Conservation (phyloP, 2,113 vertebrate genomes). For the Scopus umbretta region DNA sequence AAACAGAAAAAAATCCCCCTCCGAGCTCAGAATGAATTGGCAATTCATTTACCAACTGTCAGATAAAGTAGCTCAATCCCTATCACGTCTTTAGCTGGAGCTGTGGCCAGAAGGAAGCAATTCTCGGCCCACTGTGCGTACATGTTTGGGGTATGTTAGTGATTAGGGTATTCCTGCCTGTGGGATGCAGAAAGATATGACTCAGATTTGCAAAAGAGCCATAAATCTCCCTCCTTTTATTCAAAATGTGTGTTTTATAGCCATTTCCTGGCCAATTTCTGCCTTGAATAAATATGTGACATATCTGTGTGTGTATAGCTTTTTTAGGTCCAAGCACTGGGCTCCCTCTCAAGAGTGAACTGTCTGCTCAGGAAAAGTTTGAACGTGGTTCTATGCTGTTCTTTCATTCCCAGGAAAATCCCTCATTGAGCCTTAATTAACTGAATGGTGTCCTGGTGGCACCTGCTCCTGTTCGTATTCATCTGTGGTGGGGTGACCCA, state of each 20-base stretch:
- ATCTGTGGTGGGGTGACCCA: not conserved
- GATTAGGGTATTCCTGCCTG: constrained; percentile 74
- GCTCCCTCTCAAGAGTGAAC: constrained; percentile 16
- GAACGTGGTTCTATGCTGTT: not conserved
- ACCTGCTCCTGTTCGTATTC: not conserved
- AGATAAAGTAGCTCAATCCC: constrained; percentile 72
- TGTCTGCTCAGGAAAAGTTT: not conserved
- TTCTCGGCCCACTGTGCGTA: constrained; percentile 70
- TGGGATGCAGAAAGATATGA: constrained; percentile 76
- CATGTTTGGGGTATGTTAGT: constrained; percentile 79
- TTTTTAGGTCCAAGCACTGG: not conserved
- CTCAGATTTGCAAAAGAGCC: constrained; percentile 75
- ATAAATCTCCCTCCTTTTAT: constrained; percentile 80
- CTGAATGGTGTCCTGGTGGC: not conserved
- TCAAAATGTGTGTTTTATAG: constrained; percentile 81
- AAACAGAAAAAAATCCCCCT: constrained; percentile 29
- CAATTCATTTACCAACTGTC: constrained; percentile 77
- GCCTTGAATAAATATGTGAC: constrained; percentile 76
- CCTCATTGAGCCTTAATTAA: not conserved
- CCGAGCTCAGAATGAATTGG: constrained; percentile 70
- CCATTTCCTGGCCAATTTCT: constrained; percentile 76
- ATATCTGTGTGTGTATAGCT: constrained; percentile 52
- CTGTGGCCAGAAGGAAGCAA: constrained; percentile 76
- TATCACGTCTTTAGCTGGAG: constrained; percentile 69
- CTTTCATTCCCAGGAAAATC: not conserved